Percentiles rank a stretch among this genome's conserved stretches.
Evolutionary conservation across 1,140 invertebrate species (phyloP).

Genomic region (Macrotrachela quadricornifera): DNA sequence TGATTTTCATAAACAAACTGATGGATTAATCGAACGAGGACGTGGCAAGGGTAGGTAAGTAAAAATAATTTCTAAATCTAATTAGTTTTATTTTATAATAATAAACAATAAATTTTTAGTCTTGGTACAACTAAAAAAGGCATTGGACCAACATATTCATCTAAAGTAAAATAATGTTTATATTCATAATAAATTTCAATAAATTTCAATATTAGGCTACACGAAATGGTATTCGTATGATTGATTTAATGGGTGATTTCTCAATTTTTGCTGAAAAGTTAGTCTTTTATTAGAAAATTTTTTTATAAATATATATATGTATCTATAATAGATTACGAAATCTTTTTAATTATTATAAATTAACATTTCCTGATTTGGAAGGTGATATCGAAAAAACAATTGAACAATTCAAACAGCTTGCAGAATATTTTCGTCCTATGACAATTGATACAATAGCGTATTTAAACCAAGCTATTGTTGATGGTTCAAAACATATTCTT

Average conservation of each 20-base stretch:
- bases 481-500: slow-evolving; percentile 32
- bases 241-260: slow-evolving; percentile 77
- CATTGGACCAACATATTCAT: slow-evolving; percentile 69
- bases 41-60: neutral
- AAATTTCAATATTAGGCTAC: slow-evolving; percentile 36
- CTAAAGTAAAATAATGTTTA: neutral
- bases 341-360: too few species aligned
- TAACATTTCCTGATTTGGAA: too few species aligned
- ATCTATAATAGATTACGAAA: neutral
- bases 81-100: neutral
- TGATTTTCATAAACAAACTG: slow-evolving; percentile 6
- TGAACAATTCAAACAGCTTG: slow-evolving; percentile 47
- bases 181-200: too few species aligned
- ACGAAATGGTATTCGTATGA: slow-evolving; percentile 69
- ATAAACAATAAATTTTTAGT: neutral
- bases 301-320: neutral
- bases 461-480: slow-evolving; percentile 49
- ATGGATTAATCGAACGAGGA: slow-evolving; percentile 1
- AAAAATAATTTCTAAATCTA: neutral
- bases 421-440: slow-evolving; percentile 56
- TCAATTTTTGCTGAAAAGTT: slow-evolving; percentile 60
- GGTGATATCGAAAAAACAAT: too few species aligned
- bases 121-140: slow-evolving; percentile 94
- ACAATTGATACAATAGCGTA: slow-evolving; percentile 74
- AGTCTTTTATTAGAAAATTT: slow-evolving; percentile 10